Evolutionary conservation across 2,113 vertebrate species (phyloP), one percentile per base, ranked within the genome.

Genomic region (Elgaria multicarinata): DNA sequence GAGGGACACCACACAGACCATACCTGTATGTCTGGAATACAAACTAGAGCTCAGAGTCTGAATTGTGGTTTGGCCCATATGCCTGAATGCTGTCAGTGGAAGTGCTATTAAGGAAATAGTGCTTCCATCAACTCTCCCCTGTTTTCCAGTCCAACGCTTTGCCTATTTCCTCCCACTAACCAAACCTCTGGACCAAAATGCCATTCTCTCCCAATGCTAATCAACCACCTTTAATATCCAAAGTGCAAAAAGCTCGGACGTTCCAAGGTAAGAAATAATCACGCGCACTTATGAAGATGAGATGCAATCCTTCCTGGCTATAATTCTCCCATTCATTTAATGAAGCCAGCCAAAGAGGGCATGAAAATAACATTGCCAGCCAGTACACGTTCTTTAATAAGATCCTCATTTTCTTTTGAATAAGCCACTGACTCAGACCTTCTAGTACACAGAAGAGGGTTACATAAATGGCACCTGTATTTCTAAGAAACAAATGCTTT

Each of bases 251-350:
- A 53, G 67, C 18, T 87, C 50, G 75, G 44, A 91, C 77, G 36
- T 87, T 91, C 87, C 89, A 78, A 83, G 62, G 90, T 62, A 0
- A 42, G 62, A 83, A 64, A 87, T 85, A 55, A 50, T 53, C 44
- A 24, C 12, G 24, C 83, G 64, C 0, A 0, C 50, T 86, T 92
- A 46, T 1, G 2, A 86, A 90, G 91, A 88, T 10, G 62, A 85
- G 58, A 79, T 76, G 44, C 91, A 94, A 24, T 91, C 90, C 86
- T 26, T 78, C 28, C 16, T 0, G 8, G 4, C 89, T 83, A 84
- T 93, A 94, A 94, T 90, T 69, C 67, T 90, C 83, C 77, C 67
- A 87, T 88, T 83, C 10, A 89, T 90, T 87, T 22, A 66, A 91
- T 62, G 55, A 42, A 79, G 50, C 46, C 64, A 75, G 46, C 16